A percentile compares a stretch with the other conserved stretches of the same genome.
These are phyloP conservation scores for Pitangus sulphuratus DNA, from an alignment of 2,797 vertebrate species.

Conservation along the genomic window DNA sequence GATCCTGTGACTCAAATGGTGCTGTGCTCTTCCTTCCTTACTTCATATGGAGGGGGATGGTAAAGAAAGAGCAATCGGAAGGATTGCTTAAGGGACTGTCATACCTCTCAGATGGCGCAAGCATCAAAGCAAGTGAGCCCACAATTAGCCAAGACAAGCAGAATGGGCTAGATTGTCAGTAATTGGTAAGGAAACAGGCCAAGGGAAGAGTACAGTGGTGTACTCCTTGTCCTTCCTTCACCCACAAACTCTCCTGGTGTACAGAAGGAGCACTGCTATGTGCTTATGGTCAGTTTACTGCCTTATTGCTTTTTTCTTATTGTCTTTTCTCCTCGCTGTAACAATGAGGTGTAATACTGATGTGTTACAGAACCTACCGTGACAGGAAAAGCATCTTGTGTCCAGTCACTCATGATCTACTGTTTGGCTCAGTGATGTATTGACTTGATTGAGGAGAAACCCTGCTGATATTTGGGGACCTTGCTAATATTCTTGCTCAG, in stretches of 20 bases:
- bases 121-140: not conserved
- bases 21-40: not conserved
- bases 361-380: fast-evolving
- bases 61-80: not conserved
- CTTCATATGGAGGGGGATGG: not conserved
- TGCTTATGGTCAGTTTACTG: not conserved
- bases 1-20: constrained; percentile 30
- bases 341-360: not conserved
- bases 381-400: not conserved
- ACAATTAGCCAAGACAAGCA: not conserved
- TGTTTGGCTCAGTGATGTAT: not conserved
- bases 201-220: not conserved
- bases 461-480: not conserved
- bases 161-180: not conserved
- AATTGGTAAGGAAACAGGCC: not conserved
- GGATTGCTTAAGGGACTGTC: not conserved
- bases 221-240: not conserved
- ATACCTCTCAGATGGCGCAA: not conserved
- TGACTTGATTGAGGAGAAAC: not conserved
- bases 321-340: not conserved
- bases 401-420: not conserved
- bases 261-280: not conserved
- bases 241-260: not conserved
- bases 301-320: not conserved
- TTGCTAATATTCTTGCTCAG: not conserved